Evolutionary conservation across 92 coral and sea anemone species (phyloP), one percentile per base, ranked within the genome.

Genomic region (Nematostella vectensis): DNA sequence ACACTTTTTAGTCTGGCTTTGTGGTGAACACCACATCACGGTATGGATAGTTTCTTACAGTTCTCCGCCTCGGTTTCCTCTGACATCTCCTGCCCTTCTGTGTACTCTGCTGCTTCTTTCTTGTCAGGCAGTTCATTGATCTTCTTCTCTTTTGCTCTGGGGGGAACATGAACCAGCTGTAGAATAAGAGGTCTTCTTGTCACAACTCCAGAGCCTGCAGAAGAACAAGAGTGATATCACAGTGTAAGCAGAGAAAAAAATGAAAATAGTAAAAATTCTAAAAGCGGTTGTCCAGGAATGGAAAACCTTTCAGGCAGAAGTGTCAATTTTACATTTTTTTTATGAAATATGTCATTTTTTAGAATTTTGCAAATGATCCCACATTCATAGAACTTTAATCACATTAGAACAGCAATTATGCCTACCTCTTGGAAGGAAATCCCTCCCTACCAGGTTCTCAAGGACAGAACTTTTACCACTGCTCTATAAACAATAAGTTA

Each of bases 401-500:
- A n/a, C n/a, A n/a, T n/a, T n/a, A n/a, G n/a, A n/a, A n/a, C n/a
- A n/a, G n/a, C n/a, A n/a, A n/a, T n/a, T n/a, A n/a, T n/a, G n/a
- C 67, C 30, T 63, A 91, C 98, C 98, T 85, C 98, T 74, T 0
- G 98, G 98, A 12, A 91, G 69, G 40, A 91, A 91, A 69, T 91
- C 98, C 74, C 98, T 74, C 29, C 98, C 98, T 1, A 91, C 98
- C 61, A 91, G 65, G 51, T 87, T 83, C 63, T 91, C 98, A 42
- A 91, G 70, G 31, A 91, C 98, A 25, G 98, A 91, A 58, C 98
- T 91, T 61, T 91, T 91, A 55, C 98, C 98, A 78, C 98, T 91
- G 58, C 98, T 91, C 98, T 91, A 57, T 47, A 78, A 53, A 20
- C 28, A 3, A 43, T 24, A 31, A 27, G 18, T 20, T 27, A 36